phyloP scores from a whole-genome alignment of 2,888 invertebrate genomes.

The Mantis religiosa region DNA sequence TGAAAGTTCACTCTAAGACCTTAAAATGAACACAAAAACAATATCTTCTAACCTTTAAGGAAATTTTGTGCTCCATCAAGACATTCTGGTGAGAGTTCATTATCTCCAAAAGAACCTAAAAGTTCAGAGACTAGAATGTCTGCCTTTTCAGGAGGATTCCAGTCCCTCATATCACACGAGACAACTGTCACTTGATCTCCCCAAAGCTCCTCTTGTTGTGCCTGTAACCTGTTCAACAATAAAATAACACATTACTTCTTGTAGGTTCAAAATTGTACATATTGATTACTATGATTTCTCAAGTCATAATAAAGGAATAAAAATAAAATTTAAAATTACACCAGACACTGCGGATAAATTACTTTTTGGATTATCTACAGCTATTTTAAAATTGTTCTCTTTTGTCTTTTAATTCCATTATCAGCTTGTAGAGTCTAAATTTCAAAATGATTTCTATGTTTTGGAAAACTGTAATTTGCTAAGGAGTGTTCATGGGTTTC shows the following conservation, averaged over 20 bases:
- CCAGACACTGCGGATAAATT: no score
- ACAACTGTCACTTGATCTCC: slow-evolving; percentile 70
- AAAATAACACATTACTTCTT: background rate
- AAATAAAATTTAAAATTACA: background rate
- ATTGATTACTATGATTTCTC: no score
- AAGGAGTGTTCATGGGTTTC: no score
- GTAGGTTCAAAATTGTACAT: background rate
- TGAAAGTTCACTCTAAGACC: no score
- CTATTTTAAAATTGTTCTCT: no score
- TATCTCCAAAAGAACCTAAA: slow-evolving; percentile 96
- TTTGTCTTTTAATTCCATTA: no score
- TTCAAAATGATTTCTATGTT: no score
- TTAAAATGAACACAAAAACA: no score
- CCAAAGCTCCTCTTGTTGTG: slow-evolving; percentile 75
- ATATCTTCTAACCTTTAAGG: slow-evolving; percentile 54
- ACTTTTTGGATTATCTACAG: no score
- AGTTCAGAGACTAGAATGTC: slow-evolving; percentile 95
- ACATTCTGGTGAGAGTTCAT: slow-evolving; percentile 97
- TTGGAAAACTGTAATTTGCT: no score
- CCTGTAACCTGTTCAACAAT: slow-evolving; percentile 50
- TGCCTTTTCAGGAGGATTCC: slow-evolving; percentile 77
- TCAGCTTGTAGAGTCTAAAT: no score
- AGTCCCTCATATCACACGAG: slow-evolving; percentile 81
- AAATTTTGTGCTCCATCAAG: slow-evolving; percentile 89
- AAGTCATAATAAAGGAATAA: no score